Base-by-base conservation (phyloP, 1,140 invertebrate species). In the Caenorhabditis remanei region DNA sequence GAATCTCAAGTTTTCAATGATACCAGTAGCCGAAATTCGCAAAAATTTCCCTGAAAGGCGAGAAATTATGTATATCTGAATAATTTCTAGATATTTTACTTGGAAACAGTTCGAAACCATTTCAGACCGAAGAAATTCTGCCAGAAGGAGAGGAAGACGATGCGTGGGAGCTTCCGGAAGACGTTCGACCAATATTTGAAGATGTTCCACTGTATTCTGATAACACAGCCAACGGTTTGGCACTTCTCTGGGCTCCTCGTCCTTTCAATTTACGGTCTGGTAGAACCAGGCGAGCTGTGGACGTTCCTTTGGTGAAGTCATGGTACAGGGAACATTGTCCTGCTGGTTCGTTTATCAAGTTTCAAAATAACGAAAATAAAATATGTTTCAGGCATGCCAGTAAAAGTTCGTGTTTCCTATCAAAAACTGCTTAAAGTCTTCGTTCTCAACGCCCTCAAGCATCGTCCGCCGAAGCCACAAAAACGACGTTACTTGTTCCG, bases 401-500 rank as follows among this genome's bases (percentile, higher is more conserved):
- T 99, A 0, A 99, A 99, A 95, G 98, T 99, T 24, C 95, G 98
- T 83, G 98, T 99, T 24, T 99, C 97, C 75, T 99, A 99, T 93
- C 98, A 99, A 92, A 99, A 99, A 92, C 93, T 99, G 5, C 94
- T 99, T 9, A 99, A 99, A 93, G 99, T 99, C 93, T 99, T 96
- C 93, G 98, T 99, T 0, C 94, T 99, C 4, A 99, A 99, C 94
- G 97, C 97, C 0, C 93, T 99, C 14, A 98, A 99, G 93, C 98
- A 99, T 93, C 94, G 97, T 87, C 96, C 96, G 50, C 98, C 98
- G 1, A 99, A 99, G 93, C 96, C 98, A 24, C 98, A 99, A 92
- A 99, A 99, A 93, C 99, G 99, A 92, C 95, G 91, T n/a, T 92
- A 93, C 61, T 55, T 92, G 65, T 99, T 99, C 95, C 95, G 98